Evolutionary conservation across 1,140 invertebrate species (phyloP), one percentile per base, ranked within the genome.

Genomic region (Yoshiicerus persimilis): DNA sequence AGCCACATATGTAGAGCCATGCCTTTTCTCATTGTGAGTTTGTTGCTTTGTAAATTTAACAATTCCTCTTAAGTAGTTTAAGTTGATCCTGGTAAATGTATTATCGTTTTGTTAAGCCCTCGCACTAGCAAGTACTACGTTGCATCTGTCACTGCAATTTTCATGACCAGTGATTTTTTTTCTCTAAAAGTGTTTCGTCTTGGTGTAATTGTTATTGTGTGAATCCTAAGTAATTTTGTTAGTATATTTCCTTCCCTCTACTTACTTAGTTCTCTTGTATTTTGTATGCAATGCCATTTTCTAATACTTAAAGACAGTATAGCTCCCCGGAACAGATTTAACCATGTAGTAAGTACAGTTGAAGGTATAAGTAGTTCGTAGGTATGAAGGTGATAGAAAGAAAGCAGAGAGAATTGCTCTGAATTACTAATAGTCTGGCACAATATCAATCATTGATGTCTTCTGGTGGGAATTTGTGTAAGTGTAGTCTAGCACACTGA

Each of bases 391-490:
- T 87, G 75, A n/a, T 87, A 66, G 66, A 83, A 62, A 77, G 85
- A 64, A 30, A 25, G 39, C 34, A 8, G 38, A 75, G 70, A 27
- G 83, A 84, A 84, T 84, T 84, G 38, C 32, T 34, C 75, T 80
- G 75, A 80, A 80, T 80, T 80, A n/a, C 75, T 80, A 80, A 80
- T 80, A 20, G 75, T 38, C 84, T 88, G 34, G 77, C 88, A 88
- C 88, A 70, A 75, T 84, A 88, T 90, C 88, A 87, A 90, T 90
- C 89, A 90, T 90, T 88, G 86, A 90, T 88, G 85, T 84, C 80
- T 86, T 84, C 86, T 87, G 36, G 86, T 88, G 88, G 83, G 87
- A 86, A 87, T 90, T 90, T 88, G 85, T 88, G 70, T 84, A 84
- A 84, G 83, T 84, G 83, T 84, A 47, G 39, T 41, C n/a, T 86